Evolutionary conservation across 2,888 invertebrate genomes (phyloP).

Genomic region (Eremobia ochroleuca): DNA sequence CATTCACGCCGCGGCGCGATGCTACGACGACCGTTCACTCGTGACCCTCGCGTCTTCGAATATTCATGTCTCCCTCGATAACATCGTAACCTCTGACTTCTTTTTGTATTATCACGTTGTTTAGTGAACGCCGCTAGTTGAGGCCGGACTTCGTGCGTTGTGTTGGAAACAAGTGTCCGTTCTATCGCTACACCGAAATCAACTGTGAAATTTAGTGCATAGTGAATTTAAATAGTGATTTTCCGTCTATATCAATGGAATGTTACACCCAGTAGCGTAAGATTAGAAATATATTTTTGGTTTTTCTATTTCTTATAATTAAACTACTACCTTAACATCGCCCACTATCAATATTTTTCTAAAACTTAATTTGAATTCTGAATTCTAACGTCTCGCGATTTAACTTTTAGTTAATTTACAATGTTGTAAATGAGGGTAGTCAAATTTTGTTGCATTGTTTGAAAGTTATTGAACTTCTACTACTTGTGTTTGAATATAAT

Average conservation of each 20-base stretch:
- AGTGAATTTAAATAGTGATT: constrained; percentile 86
- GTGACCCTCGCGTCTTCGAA: constrained; percentile 91
- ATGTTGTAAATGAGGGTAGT: constrained; percentile 62
- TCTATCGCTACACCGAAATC: constrained; percentile 77
- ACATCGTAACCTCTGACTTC: constrained; percentile 90
- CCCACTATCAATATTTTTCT: constrained; percentile 19
- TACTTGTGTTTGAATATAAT: constrained; percentile 4
- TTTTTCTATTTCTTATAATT: constrained; percentile 66
- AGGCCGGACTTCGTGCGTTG: constrained; percentile 86
- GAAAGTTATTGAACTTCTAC: constrained; percentile 14
- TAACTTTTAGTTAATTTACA: constrained; percentile 13
- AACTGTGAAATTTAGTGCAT: constrained; percentile 87
- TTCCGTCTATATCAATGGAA: constrained; percentile 83
- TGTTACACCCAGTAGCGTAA: constrained; percentile 86
- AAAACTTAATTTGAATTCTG: constrained; percentile 20
- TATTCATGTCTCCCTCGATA: constrained; percentile 91
- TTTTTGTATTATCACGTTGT: constrained; percentile 89
- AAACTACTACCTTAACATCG: constrained; percentile 33
- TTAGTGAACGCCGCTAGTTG: constrained; percentile 85
- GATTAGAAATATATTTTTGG: constrained; percentile 79
- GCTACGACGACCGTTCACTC: constrained; percentile 89
- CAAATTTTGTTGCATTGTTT: constrained; percentile 41
- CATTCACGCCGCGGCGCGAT: constrained; percentile 89
- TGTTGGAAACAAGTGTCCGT: constrained; percentile 88
- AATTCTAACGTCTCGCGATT: constrained; percentile 22